Percentiles rank a stretch among this genome's conserved stretches.
These are phyloP conservation scores for Automeris io DNA, from an alignment of 2,888 invertebrate genomes.

Conservation along the genomic window DNA sequence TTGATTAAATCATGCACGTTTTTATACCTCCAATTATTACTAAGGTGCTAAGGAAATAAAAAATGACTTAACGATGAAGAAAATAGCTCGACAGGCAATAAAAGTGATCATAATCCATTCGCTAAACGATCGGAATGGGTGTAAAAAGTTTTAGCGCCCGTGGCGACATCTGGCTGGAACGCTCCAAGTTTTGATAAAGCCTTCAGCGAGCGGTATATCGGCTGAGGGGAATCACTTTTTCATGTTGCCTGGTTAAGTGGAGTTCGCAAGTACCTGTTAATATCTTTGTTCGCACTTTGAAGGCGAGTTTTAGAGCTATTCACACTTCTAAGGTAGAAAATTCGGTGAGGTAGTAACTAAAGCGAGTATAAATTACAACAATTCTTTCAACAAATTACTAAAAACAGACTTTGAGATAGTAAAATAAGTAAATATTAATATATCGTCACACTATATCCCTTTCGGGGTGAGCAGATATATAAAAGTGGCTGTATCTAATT, in stretches of 20 bases:
- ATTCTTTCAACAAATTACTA: no score
- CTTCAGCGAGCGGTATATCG: constrained; percentile 39
- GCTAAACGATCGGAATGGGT: constrained; percentile 26
- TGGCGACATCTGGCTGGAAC: constrained; percentile 46
- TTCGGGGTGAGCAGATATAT: no score
- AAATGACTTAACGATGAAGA: constrained; percentile 4
- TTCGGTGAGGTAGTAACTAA: no score
- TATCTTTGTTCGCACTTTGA: background rate
- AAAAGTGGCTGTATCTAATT: no score
- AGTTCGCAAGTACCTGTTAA: constrained; percentile 1
- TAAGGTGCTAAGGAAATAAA: background rate
- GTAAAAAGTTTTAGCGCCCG: constrained; percentile 37
- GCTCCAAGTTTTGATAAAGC: constrained; percentile 58
- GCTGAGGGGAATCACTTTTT: constrained; percentile 37
- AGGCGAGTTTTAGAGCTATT: background rate
- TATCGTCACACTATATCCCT: no score
- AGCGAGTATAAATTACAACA: no score
- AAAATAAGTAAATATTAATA: no score
- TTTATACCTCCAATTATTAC: no score
- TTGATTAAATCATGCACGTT: no score
- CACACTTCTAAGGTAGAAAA: background rate
- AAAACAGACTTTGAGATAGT: no score
- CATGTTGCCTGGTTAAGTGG: constrained; percentile 28
- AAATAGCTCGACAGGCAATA: constrained; percentile 17
- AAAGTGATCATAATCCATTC: constrained; percentile 29